phyloP scores from a whole-genome alignment of 2,888 invertebrate species.

The Thereva nobilitata region DNA sequence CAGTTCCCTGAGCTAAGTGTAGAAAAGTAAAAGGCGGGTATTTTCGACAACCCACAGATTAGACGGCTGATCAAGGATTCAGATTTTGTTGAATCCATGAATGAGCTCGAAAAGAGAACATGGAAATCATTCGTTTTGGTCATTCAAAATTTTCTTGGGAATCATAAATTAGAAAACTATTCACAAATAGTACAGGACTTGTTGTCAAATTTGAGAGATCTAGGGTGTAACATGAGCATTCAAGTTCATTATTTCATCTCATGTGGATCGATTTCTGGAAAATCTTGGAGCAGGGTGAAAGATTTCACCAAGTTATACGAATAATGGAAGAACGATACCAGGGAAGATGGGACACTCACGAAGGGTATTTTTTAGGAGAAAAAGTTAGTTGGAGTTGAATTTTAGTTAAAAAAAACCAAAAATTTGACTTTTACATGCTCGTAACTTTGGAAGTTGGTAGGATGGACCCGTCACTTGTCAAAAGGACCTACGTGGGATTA shows the following conservation, averaged over 20 bases:
- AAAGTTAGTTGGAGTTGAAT: no score
- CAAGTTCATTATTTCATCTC: no score
- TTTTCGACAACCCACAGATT: slow-evolving; percentile 15
- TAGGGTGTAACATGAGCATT: no score
- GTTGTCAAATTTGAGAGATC: no score
- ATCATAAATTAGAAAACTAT: slow-evolving; percentile 18
- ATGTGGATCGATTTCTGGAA: not conserved
- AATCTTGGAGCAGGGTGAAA: not conserved
- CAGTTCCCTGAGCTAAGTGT: not conserved
- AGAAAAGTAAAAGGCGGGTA: slow-evolving; percentile 4
- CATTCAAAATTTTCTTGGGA: slow-evolving; percentile 21
- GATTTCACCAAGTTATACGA: slow-evolving; percentile 8
- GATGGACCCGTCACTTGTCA: no score
- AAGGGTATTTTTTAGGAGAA: no score
- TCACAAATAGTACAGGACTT: slow-evolving; percentile 9
- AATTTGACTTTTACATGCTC: no score
- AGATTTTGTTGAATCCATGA: slow-evolving; percentile 15
- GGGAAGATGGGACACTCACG: not conserved
- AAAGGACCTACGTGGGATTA: no score
- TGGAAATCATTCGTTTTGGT: slow-evolving; percentile 19
- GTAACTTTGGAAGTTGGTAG: no score
- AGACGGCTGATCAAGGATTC: slow-evolving; percentile 20
- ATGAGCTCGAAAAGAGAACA: slow-evolving; percentile 22
- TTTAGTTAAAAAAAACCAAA: no score
- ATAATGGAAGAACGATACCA: slow-evolving; percentile 1